Base-by-base conservation (phyloP, 2,797 vertebrate species). In the Microctenopoma stevenorrisi region DNA sequence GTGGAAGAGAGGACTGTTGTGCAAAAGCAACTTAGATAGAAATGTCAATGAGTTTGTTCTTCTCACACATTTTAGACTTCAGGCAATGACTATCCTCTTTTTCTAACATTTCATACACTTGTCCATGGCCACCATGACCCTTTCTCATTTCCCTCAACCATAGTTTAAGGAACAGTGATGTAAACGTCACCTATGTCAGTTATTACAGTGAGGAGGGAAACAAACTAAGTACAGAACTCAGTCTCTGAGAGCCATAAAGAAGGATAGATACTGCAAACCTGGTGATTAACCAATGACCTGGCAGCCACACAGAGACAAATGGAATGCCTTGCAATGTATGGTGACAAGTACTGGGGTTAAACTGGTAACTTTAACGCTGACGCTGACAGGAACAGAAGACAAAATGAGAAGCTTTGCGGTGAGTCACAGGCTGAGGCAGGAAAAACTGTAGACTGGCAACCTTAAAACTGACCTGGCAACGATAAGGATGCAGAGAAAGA, bases 401-500 rank as follows among this genome's bases (percentile, higher is more conserved):
- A 57, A 68, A 83, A 82, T 6, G 64, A 78, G 54, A 16, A 69
- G 49, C 55, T 77, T 53, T 22, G 43, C 1, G 44, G 44, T 87
- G 86, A 83, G 61, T 88, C 84, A 90, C 61, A 79, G 76, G 68
- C 52, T 35, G 25, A 14, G 16, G 13, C 50, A 40, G 52, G 25
- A 53, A 43, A 1, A 54, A 53, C 42, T 35, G 51, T 46, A 66
- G 71, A 67, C 18, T 35, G 50, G 44, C 22, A 72, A 76, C 81
- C 85, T 81, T 42, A 52, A 72, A 72, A 47, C 30, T 82, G 86
- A 83, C 76, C 86, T 40, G 63, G 53, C 14, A 44, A 60, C 5
- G 1, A 65, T 30, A 18, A 57, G 26, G 28, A 61, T 28, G 25
- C 59, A 56, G 11, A 38, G 37, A 48, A 28, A 42, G n/a, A 72